Conservation (phyloP, 2,113 vertebrate genomes). For the Physeter macrocephalus region DNA sequence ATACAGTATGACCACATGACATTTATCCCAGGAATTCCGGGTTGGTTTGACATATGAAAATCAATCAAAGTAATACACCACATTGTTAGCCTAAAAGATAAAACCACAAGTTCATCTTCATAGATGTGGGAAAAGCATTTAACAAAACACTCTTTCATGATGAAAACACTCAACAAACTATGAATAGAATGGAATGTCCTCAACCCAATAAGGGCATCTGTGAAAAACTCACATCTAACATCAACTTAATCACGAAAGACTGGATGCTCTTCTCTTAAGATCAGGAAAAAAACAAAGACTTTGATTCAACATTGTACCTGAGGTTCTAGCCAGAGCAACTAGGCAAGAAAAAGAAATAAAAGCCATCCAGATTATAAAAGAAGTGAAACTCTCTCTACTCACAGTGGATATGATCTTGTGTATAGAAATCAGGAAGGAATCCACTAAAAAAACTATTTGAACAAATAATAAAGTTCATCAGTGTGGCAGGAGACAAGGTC, state of each 20-base stretch:
- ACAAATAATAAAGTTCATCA: not conserved
- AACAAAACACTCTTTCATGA: not conserved
- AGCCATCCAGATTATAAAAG: not conserved
- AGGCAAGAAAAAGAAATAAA: not conserved
- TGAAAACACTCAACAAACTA: not conserved
- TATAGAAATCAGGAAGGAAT: not conserved
- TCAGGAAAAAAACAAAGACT: no score
- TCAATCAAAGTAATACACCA: accelerated
- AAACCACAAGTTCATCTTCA: not conserved
- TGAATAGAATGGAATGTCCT: not conserved
- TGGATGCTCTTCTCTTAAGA: accelerated
- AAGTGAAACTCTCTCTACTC: not conserved
- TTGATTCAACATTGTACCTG: accelerated
- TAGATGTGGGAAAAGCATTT: not conserved
- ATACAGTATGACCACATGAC: not conserved
- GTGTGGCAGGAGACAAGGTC: not conserved
- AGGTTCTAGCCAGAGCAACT: not conserved
- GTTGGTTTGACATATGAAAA: not conserved
- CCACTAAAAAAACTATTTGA: not conserved
- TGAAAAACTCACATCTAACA: not conserved
- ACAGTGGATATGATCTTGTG: not conserved
- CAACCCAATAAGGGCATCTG: not conserved
- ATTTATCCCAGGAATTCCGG: not conserved
- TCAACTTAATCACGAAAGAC: not conserved
- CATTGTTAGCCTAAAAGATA: not conserved